phyloP scores from a whole-genome alignment of 2,888 invertebrate species.

The Heliconius aoede region DNA sequence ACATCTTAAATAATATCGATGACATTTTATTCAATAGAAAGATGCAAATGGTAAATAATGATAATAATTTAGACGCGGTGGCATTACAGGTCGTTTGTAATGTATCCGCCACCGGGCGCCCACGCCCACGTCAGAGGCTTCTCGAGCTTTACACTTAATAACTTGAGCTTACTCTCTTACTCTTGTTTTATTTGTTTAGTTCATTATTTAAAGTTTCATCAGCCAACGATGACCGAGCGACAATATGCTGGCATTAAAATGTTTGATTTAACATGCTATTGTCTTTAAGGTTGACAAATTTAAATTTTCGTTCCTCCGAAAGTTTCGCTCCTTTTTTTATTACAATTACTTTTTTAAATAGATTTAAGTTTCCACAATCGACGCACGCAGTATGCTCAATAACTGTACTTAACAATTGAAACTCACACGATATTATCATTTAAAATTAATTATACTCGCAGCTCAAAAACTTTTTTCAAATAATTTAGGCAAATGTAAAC shows the following conservation, averaged over 20 bases:
- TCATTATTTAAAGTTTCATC: background rate
- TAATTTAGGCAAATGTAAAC: background rate
- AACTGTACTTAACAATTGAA: background rate
- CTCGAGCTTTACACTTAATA: background rate
- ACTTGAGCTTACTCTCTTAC: constrained; percentile 3
- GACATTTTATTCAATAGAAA: constrained; percentile 20
- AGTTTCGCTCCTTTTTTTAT: background rate
- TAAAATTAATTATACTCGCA: background rate
- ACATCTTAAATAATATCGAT: background rate
- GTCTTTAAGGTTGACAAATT: background rate
- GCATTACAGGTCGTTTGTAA: constrained; percentile 13
- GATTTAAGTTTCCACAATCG: background rate
- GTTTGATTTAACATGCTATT: background rate
- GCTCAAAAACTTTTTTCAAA: background rate
- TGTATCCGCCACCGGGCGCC: constrained; percentile 24
- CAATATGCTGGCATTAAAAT: background rate
- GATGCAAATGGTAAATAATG: constrained; percentile 20
- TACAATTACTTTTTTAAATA: background rate
- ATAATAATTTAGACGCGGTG: constrained; percentile 11
- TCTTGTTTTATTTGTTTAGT: background rate
- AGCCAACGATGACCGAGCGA: background rate
- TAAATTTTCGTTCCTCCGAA: no score
- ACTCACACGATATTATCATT: background rate
- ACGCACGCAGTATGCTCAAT: background rate
- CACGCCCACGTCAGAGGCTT: constrained; percentile 4